Percentiles rank a stretch among this genome's conserved stretches.
These are phyloP conservation scores for Lepisosteus oculatus DNA, from an alignment of 2,113 vertebrate species.

Conservation along the genomic window DNA sequence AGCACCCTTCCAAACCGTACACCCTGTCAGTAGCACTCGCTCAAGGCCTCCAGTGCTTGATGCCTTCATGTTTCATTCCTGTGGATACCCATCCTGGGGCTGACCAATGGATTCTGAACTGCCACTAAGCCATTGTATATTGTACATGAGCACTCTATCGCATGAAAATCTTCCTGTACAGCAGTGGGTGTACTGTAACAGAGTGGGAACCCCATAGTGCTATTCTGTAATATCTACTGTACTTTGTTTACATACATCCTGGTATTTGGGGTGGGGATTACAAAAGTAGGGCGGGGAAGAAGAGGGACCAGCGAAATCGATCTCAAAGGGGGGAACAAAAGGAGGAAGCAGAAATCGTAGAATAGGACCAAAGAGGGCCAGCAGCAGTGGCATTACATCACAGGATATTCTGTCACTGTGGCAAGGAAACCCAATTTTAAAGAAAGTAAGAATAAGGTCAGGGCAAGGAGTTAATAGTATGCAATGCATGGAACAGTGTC, in stretches of 20 bases:
- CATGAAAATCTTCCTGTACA: constrained; percentile 27
- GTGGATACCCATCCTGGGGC: constrained; percentile 66
- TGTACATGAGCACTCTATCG: constrained; percentile 39
- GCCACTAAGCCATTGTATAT: constrained; percentile 48
- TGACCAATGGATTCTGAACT: constrained; percentile 49
- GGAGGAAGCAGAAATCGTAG: background rate
- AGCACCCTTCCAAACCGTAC: background rate
- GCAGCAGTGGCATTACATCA: background rate
- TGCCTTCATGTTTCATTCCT: constrained; percentile 66
- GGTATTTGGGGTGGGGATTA: background rate
- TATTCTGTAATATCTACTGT: background rate
- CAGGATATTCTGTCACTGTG: background rate
- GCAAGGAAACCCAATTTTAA: background rate
- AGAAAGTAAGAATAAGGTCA: no score
- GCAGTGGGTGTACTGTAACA: constrained; percentile 6
- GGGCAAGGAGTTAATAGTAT: no score
- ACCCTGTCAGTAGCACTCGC: constrained; percentile 13
- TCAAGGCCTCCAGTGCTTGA: constrained; percentile 44
- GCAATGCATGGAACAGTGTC: no score
- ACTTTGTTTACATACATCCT: background rate
- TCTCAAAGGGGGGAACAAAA: background rate
- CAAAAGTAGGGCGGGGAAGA: background rate
- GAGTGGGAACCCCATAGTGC: constrained; percentile 17
- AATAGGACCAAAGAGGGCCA: background rate
- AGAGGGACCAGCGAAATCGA: background rate